phyloP scores from a whole-genome alignment of 2,113 vertebrate genomes.

The Bucco capensis region DNA sequence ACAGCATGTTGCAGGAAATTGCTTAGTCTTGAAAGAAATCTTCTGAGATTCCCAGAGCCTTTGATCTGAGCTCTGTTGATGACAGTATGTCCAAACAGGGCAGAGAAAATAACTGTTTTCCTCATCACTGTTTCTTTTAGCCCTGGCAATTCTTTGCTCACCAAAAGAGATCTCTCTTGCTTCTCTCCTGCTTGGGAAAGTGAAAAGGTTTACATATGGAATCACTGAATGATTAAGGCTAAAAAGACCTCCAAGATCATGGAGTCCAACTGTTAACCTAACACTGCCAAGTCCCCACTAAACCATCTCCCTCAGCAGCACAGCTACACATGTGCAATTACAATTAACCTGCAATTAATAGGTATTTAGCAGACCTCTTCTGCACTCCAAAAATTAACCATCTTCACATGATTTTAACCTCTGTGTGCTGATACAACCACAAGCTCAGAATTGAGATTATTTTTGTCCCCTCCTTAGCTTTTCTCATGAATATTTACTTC shows the following conservation, averaged over 20 bases:
- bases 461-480: not conserved
- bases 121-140: not conserved
- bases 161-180: not conserved
- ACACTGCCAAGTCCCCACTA: too few species aligned
- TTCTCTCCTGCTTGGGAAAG: not conserved
- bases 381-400: not conserved
- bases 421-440: not conserved
- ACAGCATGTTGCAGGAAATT: not conserved
- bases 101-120: not conserved
- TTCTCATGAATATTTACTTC: not conserved
- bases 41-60: constrained; percentile 6
- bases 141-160: not conserved
- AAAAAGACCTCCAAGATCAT: too few species aligned
- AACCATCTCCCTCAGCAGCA: too few species aligned
- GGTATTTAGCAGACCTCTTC: not conserved
- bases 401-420: not conserved
- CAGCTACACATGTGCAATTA: too few species aligned
- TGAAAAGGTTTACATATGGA: not conserved
- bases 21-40: not conserved
- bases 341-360: not conserved
- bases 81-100: not conserved
- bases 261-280: too few species aligned
- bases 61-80: not conserved
- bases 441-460: not conserved
- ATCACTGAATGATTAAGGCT: too few species aligned